Conservation (phyloP, 2,113 vertebrate species). For the Gymnarchus niloticus region DNA sequence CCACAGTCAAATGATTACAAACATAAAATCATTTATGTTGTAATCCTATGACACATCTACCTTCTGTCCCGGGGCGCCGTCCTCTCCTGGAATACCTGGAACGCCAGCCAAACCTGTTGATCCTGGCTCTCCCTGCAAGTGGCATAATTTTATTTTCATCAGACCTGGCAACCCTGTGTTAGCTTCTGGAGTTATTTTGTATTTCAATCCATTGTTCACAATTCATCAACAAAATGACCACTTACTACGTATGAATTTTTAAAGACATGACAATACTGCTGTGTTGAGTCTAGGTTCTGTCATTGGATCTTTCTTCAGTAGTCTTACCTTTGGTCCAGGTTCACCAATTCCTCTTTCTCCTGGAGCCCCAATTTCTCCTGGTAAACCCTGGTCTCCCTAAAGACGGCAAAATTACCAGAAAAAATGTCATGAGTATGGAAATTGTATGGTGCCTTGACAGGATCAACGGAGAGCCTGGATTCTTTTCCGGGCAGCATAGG, state of each 20-base stretch:
- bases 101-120: slow-evolving; percentile 67
- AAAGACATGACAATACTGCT: neutral
- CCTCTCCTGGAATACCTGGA: slow-evolving; percentile 77
- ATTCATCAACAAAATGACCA: neutral
- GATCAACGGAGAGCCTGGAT: neutral
- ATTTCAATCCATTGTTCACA: neutral
- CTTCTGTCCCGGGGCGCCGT: slow-evolving; percentile 78
- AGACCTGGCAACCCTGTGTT: neutral
- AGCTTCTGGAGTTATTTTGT: neutral
- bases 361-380: slow-evolving; percentile 71
- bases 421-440: neutral
- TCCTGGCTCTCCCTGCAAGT: slow-evolving; percentile 71
- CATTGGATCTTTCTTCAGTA: neutral
- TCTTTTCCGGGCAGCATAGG: neutral
- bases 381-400: slow-evolving; percentile 76
- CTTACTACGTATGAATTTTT: neutral
- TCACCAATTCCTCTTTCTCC: slow-evolving; percentile 73
- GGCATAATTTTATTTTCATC: neutral
- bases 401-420: slow-evolving; percentile 23
- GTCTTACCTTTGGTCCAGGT: slow-evolving; percentile 66
- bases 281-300: neutral
- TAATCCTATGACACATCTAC: slow-evolving; percentile 39
- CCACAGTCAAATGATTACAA: neutral
- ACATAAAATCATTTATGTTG: neutral
- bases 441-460: no score